Evolutionary conservation across 2,888 invertebrate species (phyloP), one percentile per base, ranked within the genome.

Genomic region (Eupithecia dodoneata): DNA sequence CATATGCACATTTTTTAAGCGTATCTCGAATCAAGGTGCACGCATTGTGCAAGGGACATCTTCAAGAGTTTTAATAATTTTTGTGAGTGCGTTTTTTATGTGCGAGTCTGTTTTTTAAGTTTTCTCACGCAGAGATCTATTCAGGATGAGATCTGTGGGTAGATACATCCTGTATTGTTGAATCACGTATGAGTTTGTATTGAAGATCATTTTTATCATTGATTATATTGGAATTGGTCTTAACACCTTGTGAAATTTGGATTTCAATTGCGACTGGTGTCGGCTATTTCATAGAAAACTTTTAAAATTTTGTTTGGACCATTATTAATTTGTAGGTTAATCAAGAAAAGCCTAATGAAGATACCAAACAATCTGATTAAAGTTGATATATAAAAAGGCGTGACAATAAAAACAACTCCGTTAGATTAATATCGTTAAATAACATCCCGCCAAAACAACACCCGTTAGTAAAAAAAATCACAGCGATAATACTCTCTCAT

Each of bases 1-100:
- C 93, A 91, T 93, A 94, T 94, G 95, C 95, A 91, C 94, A 95
- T 94, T 95, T 95, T 95, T 95, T 94, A 92, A 91, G 86, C 85
- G 87, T 87, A 91, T 93, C 93, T 90, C 89, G 84, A 88, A 89
- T 86, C 94, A 94, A 94, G 94, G 94, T 94, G 94, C 87, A 87
- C 83, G 87, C 84, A 90, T 93, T 94, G 93, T 94, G 88, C 90
- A 86, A 88, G 89, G 90, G 93, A 94, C 92, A 93, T 92, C 91
- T 91, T 88, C 87, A 87, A 89, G 90, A 90, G 90, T 89, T 91
- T 92, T 92, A 92, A 92, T 91, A 93, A 92, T 92, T 94, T 93
- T 88, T 90, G 86, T 87, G 88, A 92, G 92, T 91, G 89, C 88
- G 83, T 89, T 92, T 85, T 94, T 91, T 93, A 89, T 93, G 90